Base-by-base conservation (phyloP, 1,140 invertebrate species). In the Pantala flavescens region DNA sequence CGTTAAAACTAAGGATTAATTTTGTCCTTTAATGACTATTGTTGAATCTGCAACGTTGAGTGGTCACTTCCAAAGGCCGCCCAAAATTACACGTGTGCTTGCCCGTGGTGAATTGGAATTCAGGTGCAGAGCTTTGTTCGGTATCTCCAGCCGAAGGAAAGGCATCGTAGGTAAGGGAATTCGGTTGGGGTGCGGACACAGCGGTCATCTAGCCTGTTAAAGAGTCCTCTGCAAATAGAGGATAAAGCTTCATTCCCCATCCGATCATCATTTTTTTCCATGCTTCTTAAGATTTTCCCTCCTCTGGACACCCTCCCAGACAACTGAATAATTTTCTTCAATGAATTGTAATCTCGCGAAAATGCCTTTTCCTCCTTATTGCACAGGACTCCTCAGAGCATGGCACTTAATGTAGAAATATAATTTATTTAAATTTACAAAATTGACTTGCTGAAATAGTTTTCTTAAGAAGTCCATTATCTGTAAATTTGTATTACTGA, bases 21-120 rank as follows among this genome's bases (percentile, higher is more conserved):
- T 81, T 82, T 80, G 80, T 79, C 78, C 77, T 79, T 82, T 82
- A 81, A 80, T 82, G 82, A 82, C 77, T 80, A 79, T 78, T 78
- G 78, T 79, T 79, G 24, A 36, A 14, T 42, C 42, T 7, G 49
- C 28, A 2, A 9, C 28, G 28, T 36, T 36, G 28, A 36, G 28
- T 36, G 28, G 28, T 36, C 28, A 36, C 28, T 36, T 36, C 28
- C 28, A 36, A 5, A 36, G 28, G 28, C 28, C 28, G 28, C 28
- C 28, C 28, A 36, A 36, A 36, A 36, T 36, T 36, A 36, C 28
- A 9, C 28, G 3, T 19, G 49, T 63, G 49, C 49, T 63, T 63
- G 49, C n/a, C 49, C 49, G 49, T 19, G 49, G 73, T 43, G 70
- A 49, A 63, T 74, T 76, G 76, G 77, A 77, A 77, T 76, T 75